Base-by-base conservation (phyloP, 2,888 invertebrate genomes). In the Sipunculus nudus region DNA sequence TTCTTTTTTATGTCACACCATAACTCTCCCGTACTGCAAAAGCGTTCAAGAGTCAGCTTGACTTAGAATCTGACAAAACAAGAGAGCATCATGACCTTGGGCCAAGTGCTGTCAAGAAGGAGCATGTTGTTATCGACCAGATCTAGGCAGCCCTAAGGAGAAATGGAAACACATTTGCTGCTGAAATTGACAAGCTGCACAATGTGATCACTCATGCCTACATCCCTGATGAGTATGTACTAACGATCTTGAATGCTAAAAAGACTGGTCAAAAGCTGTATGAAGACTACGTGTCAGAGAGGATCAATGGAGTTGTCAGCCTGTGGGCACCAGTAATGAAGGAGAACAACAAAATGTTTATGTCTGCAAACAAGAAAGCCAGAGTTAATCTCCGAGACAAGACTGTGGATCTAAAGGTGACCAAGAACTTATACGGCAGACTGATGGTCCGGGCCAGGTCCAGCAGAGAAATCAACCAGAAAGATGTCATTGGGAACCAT, bases 271-370 rank as follows among this genome's bases (percentile, higher is more conserved):
- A 64, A 46, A 64, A 58, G 43, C 48, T 63, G 25, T 64, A 64
- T 53, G 58, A 64, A 55, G 62, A 64, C 19, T 64, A 52, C 40
- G 62, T 64, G 32, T 40, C 64, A 38, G 64, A 64, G 52, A 26
- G 53, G 50, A 62, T 63, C 32, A 62, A 45, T 62, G 63, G 60
- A 50, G 45, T 49, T 56, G 55, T 62, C 45, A 63, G 61, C 47
- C 63, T 63, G 19, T 62, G 60, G 60, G 35, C 52, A 46, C 52
- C 61, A 39, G 53, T 61, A 28, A 59, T 53, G 40, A 60, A 45
- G 32, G 55, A 40, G 32, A 59, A 59, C 29, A 50, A 59, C 38
- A 41, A 61, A 32, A 61, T 50, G 61, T 61, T 50, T 52, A 59
- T 61, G 57, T 40, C 50, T 48, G 57, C 19, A 23, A 59, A 59